Base-by-base conservation (phyloP, 2,888 invertebrate genomes). In the Heliconius hortense region DNA sequence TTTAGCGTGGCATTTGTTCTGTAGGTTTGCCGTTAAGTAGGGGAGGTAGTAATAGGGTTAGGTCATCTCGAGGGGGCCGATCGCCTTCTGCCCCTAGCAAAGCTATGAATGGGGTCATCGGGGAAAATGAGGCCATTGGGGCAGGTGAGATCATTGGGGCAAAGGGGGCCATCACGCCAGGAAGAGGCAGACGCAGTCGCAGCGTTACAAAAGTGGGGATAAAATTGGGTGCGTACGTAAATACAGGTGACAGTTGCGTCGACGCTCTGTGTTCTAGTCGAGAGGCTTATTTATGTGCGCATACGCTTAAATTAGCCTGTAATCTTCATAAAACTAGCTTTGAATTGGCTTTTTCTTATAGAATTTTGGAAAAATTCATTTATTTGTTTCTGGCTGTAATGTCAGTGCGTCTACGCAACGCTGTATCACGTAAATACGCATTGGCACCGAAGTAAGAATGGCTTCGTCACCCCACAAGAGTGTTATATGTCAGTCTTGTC, bases 21-120 rank as follows among this genome's bases (percentile, higher is more conserved):
- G 90, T 95, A 93, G 95, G 95, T 90, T 95, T 95, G 90, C 95
- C 95, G 93, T 95, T 95, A 92, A 95, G 95, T 93, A 95, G 95
- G 90, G 94, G 94, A 81, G 90, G 93, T 89, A 94, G 95, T 92
- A 93, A 92, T 92, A 95, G 95, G 86, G 92, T 95, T 89, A 94
- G 95, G 88, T 94, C 95, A 79, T 91, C 94, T 80, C 89, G 93
- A 82, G 93, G 92, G 79, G 93, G 91, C 77, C 87, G 92, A 79
- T 93, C 93, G 75, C 93, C 93, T 76, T 92, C 92, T 77, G 94
- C 89, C 81, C 91, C 93, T 80, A 88, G 87, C 86, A 93, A 90
- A 89, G 84, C 86, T 71, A 60, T 62, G 68, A 69, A 69, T 76
- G 88, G 84, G 84, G 81, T 85, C 73, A 81, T 78, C 79, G 79